phyloP scores from a whole-genome alignment of 2,113 vertebrate species.

The Clarias magur region DNA sequence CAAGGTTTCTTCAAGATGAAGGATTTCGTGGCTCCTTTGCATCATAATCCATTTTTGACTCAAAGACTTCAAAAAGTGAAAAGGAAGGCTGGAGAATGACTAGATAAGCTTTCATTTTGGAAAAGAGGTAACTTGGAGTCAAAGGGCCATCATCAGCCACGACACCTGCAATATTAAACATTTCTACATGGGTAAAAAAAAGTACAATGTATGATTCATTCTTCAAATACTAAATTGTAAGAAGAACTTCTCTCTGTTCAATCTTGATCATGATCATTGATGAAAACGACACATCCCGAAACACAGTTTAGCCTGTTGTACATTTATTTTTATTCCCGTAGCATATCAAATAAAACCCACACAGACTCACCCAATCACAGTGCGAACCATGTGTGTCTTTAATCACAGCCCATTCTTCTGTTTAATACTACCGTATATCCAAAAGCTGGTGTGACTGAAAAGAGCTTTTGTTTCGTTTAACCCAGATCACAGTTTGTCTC shows the following conservation, averaged over 20 bases:
- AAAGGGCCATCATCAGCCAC: no score
- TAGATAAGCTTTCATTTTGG: no score
- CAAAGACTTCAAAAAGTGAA: no score
- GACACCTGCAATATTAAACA: no score
- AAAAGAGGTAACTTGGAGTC: no score
- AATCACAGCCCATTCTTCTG: background rate
- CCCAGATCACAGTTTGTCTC: slow-evolving; percentile 18
- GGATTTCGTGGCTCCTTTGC: background rate
- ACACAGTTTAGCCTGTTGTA: background rate
- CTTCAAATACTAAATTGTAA: background rate
- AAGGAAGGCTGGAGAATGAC: no score
- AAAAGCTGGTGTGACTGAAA: background rate
- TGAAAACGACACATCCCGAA: background rate
- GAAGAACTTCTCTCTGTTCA: background rate
- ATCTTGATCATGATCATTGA: background rate
- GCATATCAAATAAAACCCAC: background rate
- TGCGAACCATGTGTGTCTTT: background rate
- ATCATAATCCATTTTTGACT: no score
- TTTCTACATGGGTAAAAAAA: no score
- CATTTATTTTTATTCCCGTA: background rate
- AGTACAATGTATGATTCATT: background rate
- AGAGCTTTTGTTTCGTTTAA: background rate
- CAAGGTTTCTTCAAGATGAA: background rate
- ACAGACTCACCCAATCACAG: background rate
- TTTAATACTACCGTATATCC: background rate